A percentile compares a stretch with the other conserved stretches of the same genome.
These are phyloP conservation scores for Phyllotis vaccarum DNA, from an alignment of 2,797 vertebrate species.

Conservation along the genomic window DNA sequence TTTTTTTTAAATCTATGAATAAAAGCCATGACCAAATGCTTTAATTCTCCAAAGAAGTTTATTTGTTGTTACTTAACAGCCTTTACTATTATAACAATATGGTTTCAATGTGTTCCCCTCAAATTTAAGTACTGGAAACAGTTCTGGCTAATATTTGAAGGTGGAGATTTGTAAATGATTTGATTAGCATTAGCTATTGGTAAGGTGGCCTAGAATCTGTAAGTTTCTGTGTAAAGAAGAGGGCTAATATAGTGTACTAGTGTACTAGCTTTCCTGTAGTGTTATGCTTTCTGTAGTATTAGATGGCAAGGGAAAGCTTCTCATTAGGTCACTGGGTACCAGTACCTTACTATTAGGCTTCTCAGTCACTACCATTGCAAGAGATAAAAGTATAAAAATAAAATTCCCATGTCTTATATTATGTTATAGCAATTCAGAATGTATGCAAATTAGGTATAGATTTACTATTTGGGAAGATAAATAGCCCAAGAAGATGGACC, in stretches of 20 bases:
- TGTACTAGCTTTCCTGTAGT: too few relatives aligned
- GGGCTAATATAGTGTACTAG: too few relatives aligned
- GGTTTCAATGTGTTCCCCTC: neutral
- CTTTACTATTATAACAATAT: neutral
- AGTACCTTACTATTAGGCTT: neutral
- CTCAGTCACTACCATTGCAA: neutral
- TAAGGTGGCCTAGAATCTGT: rapidly evolving
- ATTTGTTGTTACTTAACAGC: neutral
- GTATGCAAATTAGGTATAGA: neutral
- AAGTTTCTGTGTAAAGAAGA: neutral
- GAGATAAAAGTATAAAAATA: neutral
- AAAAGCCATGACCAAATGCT: neutral
- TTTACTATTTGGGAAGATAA: neutral
- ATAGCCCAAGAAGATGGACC: neutral
- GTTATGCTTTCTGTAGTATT: neutral
- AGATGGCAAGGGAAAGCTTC: too few relatives aligned
- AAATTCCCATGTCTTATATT: neutral
- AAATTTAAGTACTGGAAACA: neutral
- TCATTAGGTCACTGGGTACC: neutral
- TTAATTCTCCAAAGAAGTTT: neutral
- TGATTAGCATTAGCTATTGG: neutral
- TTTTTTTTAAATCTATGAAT: neutral
- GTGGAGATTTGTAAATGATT: neutral
- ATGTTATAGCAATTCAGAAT: neutral
- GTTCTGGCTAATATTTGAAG: neutral